Evolutionary conservation across 2,888 invertebrate genomes (phyloP).

Genomic region (Vanessa cardui): DNA sequence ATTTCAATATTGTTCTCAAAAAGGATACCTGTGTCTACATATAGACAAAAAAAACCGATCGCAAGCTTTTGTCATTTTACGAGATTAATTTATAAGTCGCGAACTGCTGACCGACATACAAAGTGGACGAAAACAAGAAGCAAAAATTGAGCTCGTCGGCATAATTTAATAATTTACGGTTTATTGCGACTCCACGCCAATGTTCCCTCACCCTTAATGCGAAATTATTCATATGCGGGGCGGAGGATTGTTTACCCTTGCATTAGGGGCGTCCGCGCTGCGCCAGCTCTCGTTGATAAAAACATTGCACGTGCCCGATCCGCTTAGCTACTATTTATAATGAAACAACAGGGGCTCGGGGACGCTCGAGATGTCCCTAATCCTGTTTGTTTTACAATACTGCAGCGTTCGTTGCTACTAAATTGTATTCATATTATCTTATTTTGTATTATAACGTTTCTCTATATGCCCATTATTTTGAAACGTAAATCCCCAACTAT

Average conservation of each 20-base stretch:
- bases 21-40: too few relatives aligned
- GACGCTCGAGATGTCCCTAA: slow-evolving; percentile 50
- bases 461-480: not conserved
- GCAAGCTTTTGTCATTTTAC: slow-evolving; percentile 1
- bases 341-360: slow-evolving; percentile 56
- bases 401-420: slow-evolving; percentile 19
- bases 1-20: not conserved
- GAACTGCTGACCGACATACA: not conserved
- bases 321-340: slow-evolving; percentile 74
- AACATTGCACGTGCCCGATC: slow-evolving; percentile 77
- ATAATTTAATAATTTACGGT: slow-evolving; percentile 78
- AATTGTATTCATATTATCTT: slow-evolving; percentile 20
- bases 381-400: slow-evolving; percentile 56
- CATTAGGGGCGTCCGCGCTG: slow-evolving; percentile 54
- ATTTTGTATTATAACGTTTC: not conserved
- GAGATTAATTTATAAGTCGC: not conserved
- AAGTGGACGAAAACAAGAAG: slow-evolving; percentile 31
- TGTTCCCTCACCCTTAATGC: slow-evolving; percentile 57
- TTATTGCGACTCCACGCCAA: slow-evolving; percentile 69
- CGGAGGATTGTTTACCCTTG: slow-evolving; percentile 66
- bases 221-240: slow-evolving; percentile 77
- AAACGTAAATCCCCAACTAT: too few relatives aligned
- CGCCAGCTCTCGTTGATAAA: slow-evolving; percentile 65
- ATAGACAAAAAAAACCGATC: not conserved
- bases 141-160: slow-evolving; percentile 47